Conservation (phyloP, 2,113 vertebrate species). For the Falco punctatus region DNA sequence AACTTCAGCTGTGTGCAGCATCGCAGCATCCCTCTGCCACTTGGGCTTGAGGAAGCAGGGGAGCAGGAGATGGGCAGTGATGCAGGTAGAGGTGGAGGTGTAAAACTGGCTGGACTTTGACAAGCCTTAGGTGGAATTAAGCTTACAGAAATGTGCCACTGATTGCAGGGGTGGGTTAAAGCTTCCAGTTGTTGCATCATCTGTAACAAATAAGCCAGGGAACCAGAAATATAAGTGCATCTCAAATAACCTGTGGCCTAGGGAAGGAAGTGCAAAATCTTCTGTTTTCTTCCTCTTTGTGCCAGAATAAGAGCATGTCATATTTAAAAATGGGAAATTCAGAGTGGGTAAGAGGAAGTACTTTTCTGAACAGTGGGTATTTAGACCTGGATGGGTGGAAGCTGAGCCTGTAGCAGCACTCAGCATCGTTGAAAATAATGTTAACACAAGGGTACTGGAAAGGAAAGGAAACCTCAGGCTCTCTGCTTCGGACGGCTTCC, state of each 20-base stretch:
- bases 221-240: neutral
- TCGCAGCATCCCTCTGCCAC: neutral
- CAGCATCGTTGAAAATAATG: neutral
- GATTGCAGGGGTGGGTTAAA: neutral
- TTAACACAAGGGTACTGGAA: neutral
- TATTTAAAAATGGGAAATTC: neutral
- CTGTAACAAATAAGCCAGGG: neutral
- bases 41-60: neutral
- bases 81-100: neutral
- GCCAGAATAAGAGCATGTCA: neutral
- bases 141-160: neutral
- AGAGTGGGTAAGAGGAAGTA: neutral
- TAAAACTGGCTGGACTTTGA: neutral
- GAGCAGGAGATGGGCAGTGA: neutral
- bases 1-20: neutral
- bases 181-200: neutral
- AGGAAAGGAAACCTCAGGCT: neutral
- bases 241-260: neutral
- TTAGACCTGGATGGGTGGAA: neutral
- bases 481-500: neutral
- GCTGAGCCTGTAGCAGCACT: neutral
- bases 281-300: neutral
- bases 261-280: neutral
- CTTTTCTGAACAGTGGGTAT: neutral
- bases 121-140: neutral